Evolutionary conservation across 2,888 invertebrate genomes (phyloP).

Genomic region (Molorchus minor): DNA sequence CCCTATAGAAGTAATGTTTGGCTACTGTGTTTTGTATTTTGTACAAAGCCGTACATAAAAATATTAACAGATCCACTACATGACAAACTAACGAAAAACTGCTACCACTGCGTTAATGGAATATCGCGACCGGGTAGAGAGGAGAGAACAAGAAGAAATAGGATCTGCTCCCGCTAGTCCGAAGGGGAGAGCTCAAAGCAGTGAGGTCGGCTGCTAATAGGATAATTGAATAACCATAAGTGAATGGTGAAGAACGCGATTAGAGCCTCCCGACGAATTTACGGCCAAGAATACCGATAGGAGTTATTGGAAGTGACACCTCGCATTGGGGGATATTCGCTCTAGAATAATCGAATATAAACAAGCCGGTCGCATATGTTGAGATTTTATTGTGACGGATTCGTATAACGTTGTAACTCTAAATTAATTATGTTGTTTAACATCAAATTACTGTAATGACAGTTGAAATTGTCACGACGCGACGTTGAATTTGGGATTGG

Average conservation of each 20-base stretch:
- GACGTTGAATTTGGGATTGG: not conserved
- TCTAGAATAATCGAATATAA: constrained; percentile 22
- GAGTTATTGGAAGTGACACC: constrained; percentile 21
- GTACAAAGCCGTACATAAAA: too few species aligned
- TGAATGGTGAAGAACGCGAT: constrained; percentile 40
- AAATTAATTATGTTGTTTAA: constrained; percentile 12
- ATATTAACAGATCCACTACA: too few species aligned
- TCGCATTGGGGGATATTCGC: constrained; percentile 11
- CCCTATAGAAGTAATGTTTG: too few species aligned
- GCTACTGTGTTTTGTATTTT: too few species aligned
- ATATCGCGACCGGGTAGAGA: not conserved
- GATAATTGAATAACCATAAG: constrained; percentile 44
- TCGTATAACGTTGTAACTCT: not conserved
- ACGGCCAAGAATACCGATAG: constrained; percentile 15
- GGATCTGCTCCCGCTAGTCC: constrained; percentile 22
- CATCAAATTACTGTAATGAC: not conserved
- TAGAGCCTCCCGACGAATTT: constrained; percentile 31
- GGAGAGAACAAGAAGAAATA: constrained; percentile 1
- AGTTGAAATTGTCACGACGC: not conserved
- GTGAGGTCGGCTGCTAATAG: constrained; percentile 33
- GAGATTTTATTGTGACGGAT: constrained; percentile 17
- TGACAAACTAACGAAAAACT: not conserved
- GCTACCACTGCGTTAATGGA: not conserved
- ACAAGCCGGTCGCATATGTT: constrained; percentile 21
- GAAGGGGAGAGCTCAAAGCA: constrained; percentile 23